Evolutionary conservation across 2,113 vertebrate species (phyloP).

Genomic region (rabbit (Oryctolagus cuniculus)): DNA sequence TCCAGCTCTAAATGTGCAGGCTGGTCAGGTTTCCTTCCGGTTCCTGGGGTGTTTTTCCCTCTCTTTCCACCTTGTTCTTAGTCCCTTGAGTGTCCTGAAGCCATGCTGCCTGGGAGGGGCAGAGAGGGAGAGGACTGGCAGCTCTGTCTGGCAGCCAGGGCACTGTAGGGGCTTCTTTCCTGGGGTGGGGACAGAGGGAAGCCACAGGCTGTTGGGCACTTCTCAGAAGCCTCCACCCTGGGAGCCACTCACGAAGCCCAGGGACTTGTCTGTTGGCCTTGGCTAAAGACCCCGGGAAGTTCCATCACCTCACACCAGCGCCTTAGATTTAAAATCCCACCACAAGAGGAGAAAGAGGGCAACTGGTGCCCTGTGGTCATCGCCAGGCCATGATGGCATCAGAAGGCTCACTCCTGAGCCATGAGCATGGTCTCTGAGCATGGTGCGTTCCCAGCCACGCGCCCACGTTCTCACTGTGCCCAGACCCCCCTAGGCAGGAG

Average conservation of each 20-base stretch:
- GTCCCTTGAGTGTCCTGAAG: conserved; percentile 60
- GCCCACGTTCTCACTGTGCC: too few species aligned
- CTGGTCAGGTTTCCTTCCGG: conserved; percentile 76
- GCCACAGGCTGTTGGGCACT: background rate
- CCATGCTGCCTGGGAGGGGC: conserved; percentile 62
- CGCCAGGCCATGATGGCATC: rapidly evolving
- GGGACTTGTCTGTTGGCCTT: background rate
- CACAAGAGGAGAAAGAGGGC: background rate
- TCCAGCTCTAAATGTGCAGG: conserved; percentile 70
- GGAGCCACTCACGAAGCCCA: background rate
- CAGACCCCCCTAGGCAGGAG: background rate
- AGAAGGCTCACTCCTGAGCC: background rate
- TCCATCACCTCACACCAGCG: background rate
- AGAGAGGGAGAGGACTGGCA: background rate
- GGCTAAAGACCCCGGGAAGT: background rate
- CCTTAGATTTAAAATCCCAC: background rate
- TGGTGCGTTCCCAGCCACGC: background rate
- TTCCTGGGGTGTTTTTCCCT: conserved; percentile 63
- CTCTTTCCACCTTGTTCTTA: conserved; percentile 76
- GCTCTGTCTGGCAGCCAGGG: background rate
- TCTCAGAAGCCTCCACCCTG: background rate
- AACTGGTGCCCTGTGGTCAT: background rate
- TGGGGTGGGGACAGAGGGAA: rapidly evolving
- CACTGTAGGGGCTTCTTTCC: background rate
- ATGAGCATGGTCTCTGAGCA: background rate